These are phyloP conservation scores for Circaetus gallicus DNA, from an alignment of 2,113 vertebrate genomes.

Conservation along the genomic window DNA sequence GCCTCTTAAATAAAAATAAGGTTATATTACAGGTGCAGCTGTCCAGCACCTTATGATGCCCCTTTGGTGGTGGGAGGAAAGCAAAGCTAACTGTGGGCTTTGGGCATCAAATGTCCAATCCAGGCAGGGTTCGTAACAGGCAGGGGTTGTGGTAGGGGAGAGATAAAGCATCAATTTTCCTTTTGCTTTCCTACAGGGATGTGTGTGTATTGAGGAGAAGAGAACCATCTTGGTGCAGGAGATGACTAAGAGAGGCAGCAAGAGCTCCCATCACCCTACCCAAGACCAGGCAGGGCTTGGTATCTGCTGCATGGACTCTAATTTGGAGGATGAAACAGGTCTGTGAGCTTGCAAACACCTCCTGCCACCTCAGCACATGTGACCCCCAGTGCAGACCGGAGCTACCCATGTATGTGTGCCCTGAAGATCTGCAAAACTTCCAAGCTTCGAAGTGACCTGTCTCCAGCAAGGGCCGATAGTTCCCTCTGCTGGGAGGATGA, in stretches of 20 bases:
- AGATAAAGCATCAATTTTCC: neutral
- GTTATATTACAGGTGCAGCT: neutral
- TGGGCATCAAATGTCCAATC: neutral
- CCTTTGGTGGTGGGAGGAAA: neutral
- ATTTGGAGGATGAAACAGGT: neutral
- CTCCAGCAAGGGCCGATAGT: constrained; percentile 9
- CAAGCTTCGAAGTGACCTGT: neutral
- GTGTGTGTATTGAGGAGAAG: neutral
- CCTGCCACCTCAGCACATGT: neutral
- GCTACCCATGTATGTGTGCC: accelerated
- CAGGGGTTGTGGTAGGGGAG: neutral
- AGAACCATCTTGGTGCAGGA: neutral
- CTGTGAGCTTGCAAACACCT: neutral
- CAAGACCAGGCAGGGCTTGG: neutral
- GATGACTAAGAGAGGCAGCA: neutral
- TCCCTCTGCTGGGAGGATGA: constrained; percentile 46
- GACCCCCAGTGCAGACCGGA: neutral
- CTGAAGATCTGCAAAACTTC: neutral
- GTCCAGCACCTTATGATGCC: neutral
- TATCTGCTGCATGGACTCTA: neutral
- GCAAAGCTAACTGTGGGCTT: neutral
- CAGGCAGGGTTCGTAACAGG: neutral
- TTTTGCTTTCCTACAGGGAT: neutral
- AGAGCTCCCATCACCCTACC: neutral
- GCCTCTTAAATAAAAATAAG: neutral